Percentiles rank a stretch among this genome's conserved stretches.
These are phyloP conservation scores for Drosophila sulfurigaster DNA, from an alignment of 1,140 invertebrate species.

Conservation along the genomic window DNA sequence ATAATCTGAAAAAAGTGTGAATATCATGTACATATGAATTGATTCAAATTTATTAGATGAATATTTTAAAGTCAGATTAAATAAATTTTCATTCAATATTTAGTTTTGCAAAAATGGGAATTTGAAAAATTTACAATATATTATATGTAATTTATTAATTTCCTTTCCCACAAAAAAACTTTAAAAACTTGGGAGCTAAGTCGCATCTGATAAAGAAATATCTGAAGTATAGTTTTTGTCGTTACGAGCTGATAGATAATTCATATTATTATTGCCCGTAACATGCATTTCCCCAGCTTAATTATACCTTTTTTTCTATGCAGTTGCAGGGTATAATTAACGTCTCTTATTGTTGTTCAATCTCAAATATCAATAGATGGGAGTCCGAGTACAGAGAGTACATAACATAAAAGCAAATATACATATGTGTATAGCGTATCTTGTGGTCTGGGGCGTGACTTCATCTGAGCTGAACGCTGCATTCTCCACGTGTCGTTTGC, in stretches of 20 bases:
- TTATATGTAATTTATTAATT: too few species aligned
- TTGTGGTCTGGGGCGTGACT: conserved; percentile 40
- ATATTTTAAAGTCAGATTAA: too few species aligned
- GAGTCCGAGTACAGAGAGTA: neutral
- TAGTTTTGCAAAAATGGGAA: too few species aligned
- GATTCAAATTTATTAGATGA: too few species aligned
- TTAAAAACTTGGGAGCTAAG: too few species aligned
- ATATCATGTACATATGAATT: too few species aligned
- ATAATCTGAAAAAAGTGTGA: too few species aligned
- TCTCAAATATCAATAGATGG: conserved; percentile 19
- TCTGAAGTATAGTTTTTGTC: neutral
- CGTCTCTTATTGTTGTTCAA: conserved; percentile 5
- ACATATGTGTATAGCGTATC: conserved; percentile 16
- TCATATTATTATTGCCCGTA: conserved; percentile 4
- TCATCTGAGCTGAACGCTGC: conserved; percentile 19
- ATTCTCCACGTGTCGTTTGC: conserved; percentile 29
- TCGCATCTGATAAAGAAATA: neutral
- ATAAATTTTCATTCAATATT: too few species aligned
- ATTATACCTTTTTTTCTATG: neutral
- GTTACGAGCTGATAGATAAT: neutral
- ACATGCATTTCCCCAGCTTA: neutral
- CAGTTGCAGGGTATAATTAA: conserved; percentile 17
- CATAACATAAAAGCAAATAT: conserved; percentile 28
- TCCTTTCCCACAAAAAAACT: too few species aligned
- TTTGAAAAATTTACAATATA: too few species aligned